These are phyloP conservation scores for Drosophila micromelanica DNA, from an alignment of 1,140 invertebrate species.

Conservation along the genomic window DNA sequence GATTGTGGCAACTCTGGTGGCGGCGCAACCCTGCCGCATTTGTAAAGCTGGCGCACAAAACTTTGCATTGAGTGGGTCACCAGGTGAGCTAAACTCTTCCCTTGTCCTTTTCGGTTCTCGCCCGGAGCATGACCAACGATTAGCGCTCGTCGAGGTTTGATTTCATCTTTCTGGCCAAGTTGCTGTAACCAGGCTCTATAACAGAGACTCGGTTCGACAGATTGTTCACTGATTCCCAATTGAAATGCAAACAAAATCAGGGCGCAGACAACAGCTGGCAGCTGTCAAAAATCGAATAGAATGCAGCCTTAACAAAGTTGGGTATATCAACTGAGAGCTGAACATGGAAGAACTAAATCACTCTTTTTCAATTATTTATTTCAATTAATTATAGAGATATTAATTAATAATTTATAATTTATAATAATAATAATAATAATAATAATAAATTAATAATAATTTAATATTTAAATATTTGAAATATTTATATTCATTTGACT, in stretches of 20 bases:
- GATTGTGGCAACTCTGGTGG: constrained; percentile 33
- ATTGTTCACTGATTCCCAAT: constrained; percentile 32
- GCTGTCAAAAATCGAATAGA: constrained; percentile 3
- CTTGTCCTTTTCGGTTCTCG: constrained; percentile 5
- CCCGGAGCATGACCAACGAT: not conserved
- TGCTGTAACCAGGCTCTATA: not conserved
- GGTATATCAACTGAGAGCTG: not conserved
- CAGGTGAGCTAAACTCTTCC: constrained; percentile 32
- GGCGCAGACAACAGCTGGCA: constrained; percentile 2
- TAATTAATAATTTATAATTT: no score
- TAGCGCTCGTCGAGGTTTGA: constrained; percentile 22
- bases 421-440: no score
- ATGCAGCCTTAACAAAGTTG: not conserved
- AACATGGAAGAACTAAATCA: not conserved
- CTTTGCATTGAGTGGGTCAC: constrained; percentile 30
- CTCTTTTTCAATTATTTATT: no score
- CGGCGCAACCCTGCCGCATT: constrained; percentile 57
- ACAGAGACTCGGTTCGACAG: constrained; percentile 1
- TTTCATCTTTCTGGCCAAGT: constrained; percentile 3
- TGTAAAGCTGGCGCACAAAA: constrained; percentile 55
- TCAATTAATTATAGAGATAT: no score
- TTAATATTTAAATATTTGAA: no score
- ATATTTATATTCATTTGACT: no score
- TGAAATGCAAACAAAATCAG: constrained; percentile 34
- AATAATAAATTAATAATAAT: no score